Evolutionary conservation across 2,797 vertebrate genomes (phyloP).

Genomic region (Danio tinwini): DNA sequence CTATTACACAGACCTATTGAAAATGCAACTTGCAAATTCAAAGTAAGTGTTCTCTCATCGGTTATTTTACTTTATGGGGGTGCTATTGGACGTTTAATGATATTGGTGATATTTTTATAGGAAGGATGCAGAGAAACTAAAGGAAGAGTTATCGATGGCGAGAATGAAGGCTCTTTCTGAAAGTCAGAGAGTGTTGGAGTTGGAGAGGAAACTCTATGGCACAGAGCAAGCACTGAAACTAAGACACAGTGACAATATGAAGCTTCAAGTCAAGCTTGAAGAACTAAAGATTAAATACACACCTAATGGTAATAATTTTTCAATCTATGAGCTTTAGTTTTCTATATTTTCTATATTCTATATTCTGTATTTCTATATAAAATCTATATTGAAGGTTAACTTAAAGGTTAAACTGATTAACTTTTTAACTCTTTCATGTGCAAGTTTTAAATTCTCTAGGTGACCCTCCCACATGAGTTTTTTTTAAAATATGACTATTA

Average conservation of each 20-base stretch:
- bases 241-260: conserved; percentile 89
- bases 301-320: conserved; percentile 81
- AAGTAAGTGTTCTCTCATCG: conserved; percentile 77
- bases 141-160: conserved; percentile 90
- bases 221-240: conserved; percentile 85
- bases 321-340: not conserved
- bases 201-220: conserved; percentile 92
- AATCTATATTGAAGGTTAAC: too few relatives aligned
- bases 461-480: too few relatives aligned
- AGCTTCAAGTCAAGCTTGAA: conserved; percentile 85
- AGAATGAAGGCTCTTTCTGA: conserved; percentile 94
- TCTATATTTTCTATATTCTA: too few relatives aligned
- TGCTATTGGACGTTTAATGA: not conserved
- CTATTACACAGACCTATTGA: conserved; percentile 90
- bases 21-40: conserved; percentile 88
- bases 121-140: conserved; percentile 85
- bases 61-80: not conserved
- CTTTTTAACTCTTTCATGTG: not conserved
- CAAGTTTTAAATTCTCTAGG: too few relatives aligned
- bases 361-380: too few relatives aligned
- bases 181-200: conserved; percentile 90
- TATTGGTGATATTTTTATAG: conserved; percentile 69
- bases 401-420: not conserved
- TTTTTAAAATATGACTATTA: too few relatives aligned
- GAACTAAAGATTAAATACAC: conserved; percentile 93